Base-by-base conservation (phyloP, 2,797 vertebrate species). In the Eospalax fontanierii region DNA sequence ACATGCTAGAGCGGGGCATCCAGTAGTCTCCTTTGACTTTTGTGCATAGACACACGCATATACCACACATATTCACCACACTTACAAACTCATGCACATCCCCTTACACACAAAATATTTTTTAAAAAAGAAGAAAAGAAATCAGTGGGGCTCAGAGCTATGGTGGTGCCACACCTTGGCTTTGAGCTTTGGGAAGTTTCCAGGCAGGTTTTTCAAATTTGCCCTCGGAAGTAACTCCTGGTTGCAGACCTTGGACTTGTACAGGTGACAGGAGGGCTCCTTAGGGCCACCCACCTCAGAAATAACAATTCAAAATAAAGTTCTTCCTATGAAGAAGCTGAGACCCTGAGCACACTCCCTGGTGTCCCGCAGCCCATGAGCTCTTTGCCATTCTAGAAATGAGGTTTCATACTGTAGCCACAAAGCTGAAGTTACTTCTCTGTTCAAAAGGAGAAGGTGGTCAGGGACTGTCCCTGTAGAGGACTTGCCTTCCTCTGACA, bases 391-490 rank as follows among this genome's bases (percentile, higher is more conserved):
- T 83, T 78, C 43, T 71, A 30, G 81, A 74, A 57, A 40, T 1
- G 16, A 66, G 75, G 22, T 68, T 74, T 90, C 21, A 4, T 0
- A 14, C 59, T n/a, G 2, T 6, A 89, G 30, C 21, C 26, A 19
- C 30, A 59, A 26, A 43, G 4, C 73, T 26, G 1, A 19, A 61
- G 38, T 11, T 19, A 21, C 46, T 68, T 66, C 46, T 70, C 68
- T 57, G 28, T 26, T 66, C 38, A 87, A 90, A 88, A 83, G 57
- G 70, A 75, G 66, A 43, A 85, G 87, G 33, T 30, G 57, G 38
- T 18, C 21, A 18, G 35, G 18, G 8, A 3, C 50, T 18, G 6
- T 40, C 65, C n/a, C 2, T 43, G 8, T 6, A 11, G 54, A 38
- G 43, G n/a, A 40, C 38, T 8, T 26, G 16, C 70, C 65, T 76